Evolutionary conservation across 2,797 vertebrate genomes (phyloP).

Genomic region (Eutrigla gurnardus): DNA sequence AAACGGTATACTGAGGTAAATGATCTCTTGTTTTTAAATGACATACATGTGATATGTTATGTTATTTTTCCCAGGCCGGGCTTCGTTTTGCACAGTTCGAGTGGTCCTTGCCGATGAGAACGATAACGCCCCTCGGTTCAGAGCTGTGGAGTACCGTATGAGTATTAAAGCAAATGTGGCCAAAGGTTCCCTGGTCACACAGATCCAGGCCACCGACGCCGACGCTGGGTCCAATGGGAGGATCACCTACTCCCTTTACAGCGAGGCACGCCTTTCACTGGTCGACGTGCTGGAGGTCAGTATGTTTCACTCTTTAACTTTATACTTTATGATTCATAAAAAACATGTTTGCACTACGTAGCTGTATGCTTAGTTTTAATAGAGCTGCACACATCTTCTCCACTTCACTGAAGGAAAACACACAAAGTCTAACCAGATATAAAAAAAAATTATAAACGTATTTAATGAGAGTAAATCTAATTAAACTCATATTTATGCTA

Average conservation of each 20-base stretch:
- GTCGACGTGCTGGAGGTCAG: conserved; percentile 92
- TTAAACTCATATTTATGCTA: conserved; percentile 1
- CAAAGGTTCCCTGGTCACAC: conserved; percentile 92
- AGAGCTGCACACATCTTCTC: neutral
- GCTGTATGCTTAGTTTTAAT: neutral
- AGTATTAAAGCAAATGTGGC: conserved; percentile 93
- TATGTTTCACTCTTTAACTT: conserved; percentile 15
- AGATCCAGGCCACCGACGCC: conserved; percentile 93
- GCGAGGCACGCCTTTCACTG: conserved; percentile 86
- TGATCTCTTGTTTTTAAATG: neutral
- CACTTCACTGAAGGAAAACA: neutral
- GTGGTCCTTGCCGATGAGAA: conserved; percentile 96
- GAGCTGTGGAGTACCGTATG: conserved; percentile 92
- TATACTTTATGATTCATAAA: neutral
- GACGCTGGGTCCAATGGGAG: conserved; percentile 93
- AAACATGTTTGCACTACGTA: neutral
- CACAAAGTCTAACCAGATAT: neutral
- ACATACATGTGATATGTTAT: neutral
- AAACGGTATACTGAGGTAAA: neutral
- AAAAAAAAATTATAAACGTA: neutral
- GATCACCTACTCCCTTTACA: conserved; percentile 94
- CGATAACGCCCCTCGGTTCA: conserved; percentile 94
- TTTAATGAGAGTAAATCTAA: conserved; percentile 23
- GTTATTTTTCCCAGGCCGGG: conserved; percentile 79
- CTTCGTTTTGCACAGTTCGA: conserved; percentile 95